Percentiles rank a stretch among this genome's conserved stretches.
Evolutionary conservation across 2,888 invertebrate species (phyloP).

Genomic region (Drosophila affinis): DNA sequence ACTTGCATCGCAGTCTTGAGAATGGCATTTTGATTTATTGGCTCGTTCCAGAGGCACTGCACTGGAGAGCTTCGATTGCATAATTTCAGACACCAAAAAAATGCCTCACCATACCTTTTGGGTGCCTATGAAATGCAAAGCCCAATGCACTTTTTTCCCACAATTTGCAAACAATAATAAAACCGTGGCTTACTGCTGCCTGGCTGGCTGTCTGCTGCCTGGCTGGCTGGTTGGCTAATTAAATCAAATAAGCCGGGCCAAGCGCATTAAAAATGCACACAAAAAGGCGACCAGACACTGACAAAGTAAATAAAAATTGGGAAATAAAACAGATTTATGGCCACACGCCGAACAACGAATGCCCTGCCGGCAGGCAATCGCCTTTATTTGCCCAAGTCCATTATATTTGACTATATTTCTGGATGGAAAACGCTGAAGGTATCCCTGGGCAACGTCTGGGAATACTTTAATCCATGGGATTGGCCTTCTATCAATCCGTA

Average conservation of each 20-base stretch:
- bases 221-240: constrained; percentile 54
- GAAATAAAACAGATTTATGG: constrained; percentile 30
- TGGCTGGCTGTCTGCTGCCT: constrained; percentile 18
- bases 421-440: too few relatives aligned
- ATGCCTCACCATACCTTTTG: neutral
- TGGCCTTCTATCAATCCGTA: too few relatives aligned
- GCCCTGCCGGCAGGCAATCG: constrained; percentile 4
- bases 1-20: constrained; percentile 76
- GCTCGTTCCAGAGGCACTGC: constrained; percentile 36
- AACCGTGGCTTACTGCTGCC: constrained; percentile 47
- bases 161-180: constrained; percentile 80
- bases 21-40: constrained; percentile 77
- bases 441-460: too few relatives aligned
- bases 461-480: too few relatives aligned
- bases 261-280: constrained; percentile 58
- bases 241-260: constrained; percentile 65
- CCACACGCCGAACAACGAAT: constrained; percentile 37
- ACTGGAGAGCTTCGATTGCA: constrained; percentile 61
- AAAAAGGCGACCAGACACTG: constrained; percentile 37
- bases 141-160: constrained; percentile 72
- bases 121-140: constrained; percentile 8
- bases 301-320: constrained; percentile 34
- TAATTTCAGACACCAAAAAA: constrained; percentile 36
- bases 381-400: too few relatives aligned
- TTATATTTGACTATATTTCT: too few relatives aligned